A percentile compares a stretch with the other conserved stretches of the same genome.
Conservation (phyloP, 2,797 vertebrate genomes). For the Lagothrix lagotricha region DNA sequence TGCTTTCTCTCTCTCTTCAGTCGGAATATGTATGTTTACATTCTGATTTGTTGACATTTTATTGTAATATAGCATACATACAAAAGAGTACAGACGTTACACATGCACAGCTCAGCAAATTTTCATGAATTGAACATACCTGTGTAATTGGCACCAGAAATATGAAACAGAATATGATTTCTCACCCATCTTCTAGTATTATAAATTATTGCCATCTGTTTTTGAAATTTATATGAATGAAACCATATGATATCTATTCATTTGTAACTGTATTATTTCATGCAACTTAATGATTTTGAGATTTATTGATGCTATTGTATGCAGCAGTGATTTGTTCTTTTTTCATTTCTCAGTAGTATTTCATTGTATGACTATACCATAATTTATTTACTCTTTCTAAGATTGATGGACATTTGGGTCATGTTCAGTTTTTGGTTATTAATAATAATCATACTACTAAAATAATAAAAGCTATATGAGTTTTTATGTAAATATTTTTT, state of each 20-base stretch:
- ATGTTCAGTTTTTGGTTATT: not conserved
- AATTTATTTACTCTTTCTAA: not conserved
- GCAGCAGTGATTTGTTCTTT: not conserved
- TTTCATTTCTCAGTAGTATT: not conserved
- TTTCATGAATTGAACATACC: not conserved
- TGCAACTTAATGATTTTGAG: not conserved
- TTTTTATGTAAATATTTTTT: not conserved
- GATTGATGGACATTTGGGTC: not conserved
- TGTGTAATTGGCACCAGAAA: not conserved
- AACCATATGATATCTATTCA: not conserved
- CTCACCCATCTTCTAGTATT: not conserved
- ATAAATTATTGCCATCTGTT: not conserved
- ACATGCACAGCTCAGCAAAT: not conserved
- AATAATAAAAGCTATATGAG: not conserved
- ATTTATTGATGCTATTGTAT: not conserved
- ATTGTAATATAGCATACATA: not conserved
- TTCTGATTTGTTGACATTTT: not conserved
- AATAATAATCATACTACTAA: not conserved
- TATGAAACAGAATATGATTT: not conserved
- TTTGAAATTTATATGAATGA: not conserved
- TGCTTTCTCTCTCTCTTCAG: not conserved
- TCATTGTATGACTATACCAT: not conserved
- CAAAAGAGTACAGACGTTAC: not conserved
- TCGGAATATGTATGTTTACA: not conserved
- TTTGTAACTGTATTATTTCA: not conserved